Evolutionary conservation across 2,113 vertebrate species (phyloP).

Genomic region (Paradoxurus hermaphroditus): DNA sequence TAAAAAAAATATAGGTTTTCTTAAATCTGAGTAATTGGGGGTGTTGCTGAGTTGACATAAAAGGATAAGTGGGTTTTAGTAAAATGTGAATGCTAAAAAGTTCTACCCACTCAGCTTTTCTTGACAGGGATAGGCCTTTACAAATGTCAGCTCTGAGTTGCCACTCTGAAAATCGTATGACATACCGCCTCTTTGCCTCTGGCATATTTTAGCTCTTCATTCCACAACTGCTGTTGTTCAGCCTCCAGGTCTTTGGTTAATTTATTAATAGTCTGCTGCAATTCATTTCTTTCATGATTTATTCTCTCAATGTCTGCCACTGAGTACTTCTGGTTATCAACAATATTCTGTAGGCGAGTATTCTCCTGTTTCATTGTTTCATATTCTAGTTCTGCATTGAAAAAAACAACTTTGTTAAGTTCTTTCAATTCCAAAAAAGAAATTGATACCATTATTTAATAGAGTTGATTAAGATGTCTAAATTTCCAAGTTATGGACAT

Average conservation of each 20-base stretch:
- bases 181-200: slow-evolving; percentile 93
- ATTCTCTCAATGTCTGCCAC: slow-evolving; percentile 94
- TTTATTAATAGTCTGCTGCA: slow-evolving; percentile 90
- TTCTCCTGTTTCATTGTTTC: slow-evolving; percentile 91
- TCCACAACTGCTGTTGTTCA: slow-evolving; percentile 93
- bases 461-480: neutral
- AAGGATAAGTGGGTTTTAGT: neutral
- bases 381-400: slow-evolving; percentile 85
- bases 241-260: slow-evolving; percentile 89
- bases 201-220: slow-evolving; percentile 92
- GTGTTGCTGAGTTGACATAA: neutral
- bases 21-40: neutral
- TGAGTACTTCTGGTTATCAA: slow-evolving; percentile 95
- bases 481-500: neutral
- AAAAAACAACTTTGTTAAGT: slow-evolving; percentile 8
- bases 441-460: neutral
- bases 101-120: neutral
- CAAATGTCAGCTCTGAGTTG: neutral
- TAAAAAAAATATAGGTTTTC: neutral
- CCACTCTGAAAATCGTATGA: neutral
- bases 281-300: slow-evolving; percentile 93
- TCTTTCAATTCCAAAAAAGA: slow-evolving; percentile 4
- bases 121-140: neutral
- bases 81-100: neutral
- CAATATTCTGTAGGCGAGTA: slow-evolving; percentile 85